phyloP scores from a whole-genome alignment of 2,797 vertebrate genomes.

The Myotis planiceps region DNA sequence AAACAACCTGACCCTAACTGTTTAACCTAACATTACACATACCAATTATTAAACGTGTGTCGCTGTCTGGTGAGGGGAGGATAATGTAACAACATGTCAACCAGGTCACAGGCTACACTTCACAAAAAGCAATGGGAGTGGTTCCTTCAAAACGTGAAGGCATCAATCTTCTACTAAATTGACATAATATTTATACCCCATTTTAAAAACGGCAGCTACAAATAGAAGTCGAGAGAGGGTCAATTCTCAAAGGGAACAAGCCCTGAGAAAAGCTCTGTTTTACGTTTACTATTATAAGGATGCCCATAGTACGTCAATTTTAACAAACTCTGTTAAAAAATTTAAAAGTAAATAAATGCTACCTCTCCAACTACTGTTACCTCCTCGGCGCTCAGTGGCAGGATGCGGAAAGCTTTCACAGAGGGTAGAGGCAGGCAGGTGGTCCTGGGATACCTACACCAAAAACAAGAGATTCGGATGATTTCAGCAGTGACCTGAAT shows the following conservation, averaged over 20 bases:
- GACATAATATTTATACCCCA: slow-evolving; percentile 77
- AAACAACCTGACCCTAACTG: background rate
- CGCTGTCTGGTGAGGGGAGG: slow-evolving; percentile 25
- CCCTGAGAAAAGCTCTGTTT: slow-evolving; percentile 43
- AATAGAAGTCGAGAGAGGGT: slow-evolving; percentile 50
- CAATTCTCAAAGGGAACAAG: slow-evolving; percentile 53
- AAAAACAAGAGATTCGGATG: background rate
- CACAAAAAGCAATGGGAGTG: slow-evolving; percentile 49
- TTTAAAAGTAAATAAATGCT: background rate
- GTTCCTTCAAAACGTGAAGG: slow-evolving; percentile 66
- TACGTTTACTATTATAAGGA: background rate
- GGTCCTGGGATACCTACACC: background rate
- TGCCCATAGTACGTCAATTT: background rate
- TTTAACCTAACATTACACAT: slow-evolving; percentile 8
- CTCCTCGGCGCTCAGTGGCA: background rate
- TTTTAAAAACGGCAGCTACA: slow-evolving; percentile 67
- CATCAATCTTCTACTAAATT: slow-evolving; percentile 65
- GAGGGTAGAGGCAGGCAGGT: too few relatives aligned
- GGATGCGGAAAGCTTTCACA: background rate
- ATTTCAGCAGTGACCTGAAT: background rate
- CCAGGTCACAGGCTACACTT: slow-evolving; percentile 45
- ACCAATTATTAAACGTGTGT: slow-evolving; percentile 61
- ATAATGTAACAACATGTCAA: slow-evolving; percentile 54
- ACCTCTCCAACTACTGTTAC: background rate
- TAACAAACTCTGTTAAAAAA: background rate